phyloP scores from a whole-genome alignment of 1,140 invertebrate species.

The Micrasema minimum region DNA sequence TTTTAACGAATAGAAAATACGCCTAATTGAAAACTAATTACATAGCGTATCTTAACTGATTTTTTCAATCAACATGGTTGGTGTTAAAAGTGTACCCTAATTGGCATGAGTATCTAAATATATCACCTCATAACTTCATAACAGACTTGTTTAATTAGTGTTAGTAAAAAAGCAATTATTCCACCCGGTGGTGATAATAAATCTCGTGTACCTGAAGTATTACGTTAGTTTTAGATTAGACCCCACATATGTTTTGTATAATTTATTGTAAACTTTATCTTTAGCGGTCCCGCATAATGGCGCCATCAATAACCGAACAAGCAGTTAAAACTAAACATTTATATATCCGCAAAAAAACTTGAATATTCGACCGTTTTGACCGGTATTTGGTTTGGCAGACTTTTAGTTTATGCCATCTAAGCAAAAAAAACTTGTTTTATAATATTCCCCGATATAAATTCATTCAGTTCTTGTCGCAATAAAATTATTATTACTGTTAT shows the following conservation, averaged over 20 bases:
- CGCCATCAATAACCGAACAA: background rate
- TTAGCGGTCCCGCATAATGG: background rate
- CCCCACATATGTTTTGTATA: background rate
- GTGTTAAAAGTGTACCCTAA: too few species aligned
- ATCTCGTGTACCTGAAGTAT: too few species aligned
- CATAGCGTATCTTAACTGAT: too few species aligned
- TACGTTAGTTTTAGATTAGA: too few species aligned
- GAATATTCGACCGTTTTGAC: slow-evolving; percentile 20
- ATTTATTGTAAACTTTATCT: background rate
- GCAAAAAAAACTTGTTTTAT: slow-evolving; percentile 18
- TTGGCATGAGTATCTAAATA: too few species aligned
- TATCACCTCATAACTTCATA: too few species aligned
- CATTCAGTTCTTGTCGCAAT: slow-evolving; percentile 8
- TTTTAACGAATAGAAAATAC: too few species aligned
- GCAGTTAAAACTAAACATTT: background rate
- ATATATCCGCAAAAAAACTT: slow-evolving; percentile 12
- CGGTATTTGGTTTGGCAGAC: background rate
- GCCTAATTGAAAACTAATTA: too few species aligned
- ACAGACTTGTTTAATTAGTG: too few species aligned
- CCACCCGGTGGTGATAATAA: too few species aligned
- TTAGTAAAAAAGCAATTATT: too few species aligned
- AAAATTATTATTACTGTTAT: slow-evolving; percentile 22
- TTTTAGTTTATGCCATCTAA: background rate
- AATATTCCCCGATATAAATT: slow-evolving; percentile 13
- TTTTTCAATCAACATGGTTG: too few species aligned